phyloP scores from a whole-genome alignment of 2,888 invertebrate genomes.

The Xestobium rufovillosum region DNA sequence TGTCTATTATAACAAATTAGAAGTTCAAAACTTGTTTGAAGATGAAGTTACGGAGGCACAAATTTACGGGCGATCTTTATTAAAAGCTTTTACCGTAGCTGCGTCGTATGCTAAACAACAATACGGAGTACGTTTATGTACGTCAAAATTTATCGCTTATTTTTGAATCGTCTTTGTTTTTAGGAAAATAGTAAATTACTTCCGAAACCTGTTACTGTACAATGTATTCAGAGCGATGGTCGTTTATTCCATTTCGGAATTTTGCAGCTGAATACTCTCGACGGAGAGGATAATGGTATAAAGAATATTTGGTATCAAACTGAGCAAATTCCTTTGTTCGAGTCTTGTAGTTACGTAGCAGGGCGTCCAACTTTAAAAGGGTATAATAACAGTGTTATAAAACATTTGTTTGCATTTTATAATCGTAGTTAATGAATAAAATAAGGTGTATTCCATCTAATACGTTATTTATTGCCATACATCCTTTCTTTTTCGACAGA shows the following conservation, averaged over 20 bases:
- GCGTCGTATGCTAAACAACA: constrained; percentile 65
- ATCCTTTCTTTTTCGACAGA: too few species aligned
- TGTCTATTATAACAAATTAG: constrained; percentile 57
- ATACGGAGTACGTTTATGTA: constrained; percentile 55
- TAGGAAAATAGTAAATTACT: constrained; percentile 56
- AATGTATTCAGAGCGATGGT: constrained; percentile 77
- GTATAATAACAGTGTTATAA: constrained; percentile 73
- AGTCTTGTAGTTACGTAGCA: constrained; percentile 54
- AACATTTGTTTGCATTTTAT: constrained; percentile 73
- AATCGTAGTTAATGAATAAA: constrained; percentile 48
- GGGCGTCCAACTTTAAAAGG: constrained; percentile 62
- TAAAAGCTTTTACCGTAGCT: constrained; percentile 71
- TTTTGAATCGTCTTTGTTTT: constrained; percentile 18
- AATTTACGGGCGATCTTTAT: constrained; percentile 59
- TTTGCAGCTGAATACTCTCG: constrained; percentile 75
- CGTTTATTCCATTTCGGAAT: constrained; percentile 71
- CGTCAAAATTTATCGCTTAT: not conserved
- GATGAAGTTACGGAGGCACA: constrained; percentile 60
- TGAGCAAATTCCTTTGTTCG: constrained; percentile 57
- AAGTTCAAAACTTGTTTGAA: constrained; percentile 62
- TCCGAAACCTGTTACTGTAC: constrained; percentile 71
- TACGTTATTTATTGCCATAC: too few species aligned
- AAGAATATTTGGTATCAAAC: constrained; percentile 79
- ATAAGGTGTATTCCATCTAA: too few species aligned
- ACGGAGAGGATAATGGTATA: constrained; percentile 51